Evolutionary conservation across 2,797 vertebrate genomes (phyloP).

Genomic region (Cetoscarus ocellatus): DNA sequence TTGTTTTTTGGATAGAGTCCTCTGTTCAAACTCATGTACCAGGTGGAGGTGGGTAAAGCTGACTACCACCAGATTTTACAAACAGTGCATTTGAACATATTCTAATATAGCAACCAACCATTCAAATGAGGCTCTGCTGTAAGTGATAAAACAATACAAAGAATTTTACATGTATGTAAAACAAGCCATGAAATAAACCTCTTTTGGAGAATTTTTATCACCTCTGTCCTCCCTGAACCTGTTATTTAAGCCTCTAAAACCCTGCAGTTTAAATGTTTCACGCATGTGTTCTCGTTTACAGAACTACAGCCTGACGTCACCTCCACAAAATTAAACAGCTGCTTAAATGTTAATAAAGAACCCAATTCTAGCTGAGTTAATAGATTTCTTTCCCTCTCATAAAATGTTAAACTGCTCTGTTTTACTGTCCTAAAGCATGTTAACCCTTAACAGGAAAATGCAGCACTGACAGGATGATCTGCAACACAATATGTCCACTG

Average conservation of each 20-base stretch:
- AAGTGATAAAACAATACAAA: not conserved
- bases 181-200: not conserved
- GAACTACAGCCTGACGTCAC: constrained; percentile 49
- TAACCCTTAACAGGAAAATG: constrained; percentile 39
- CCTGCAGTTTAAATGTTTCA: constrained; percentile 14
- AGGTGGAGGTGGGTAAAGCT: too few species aligned
- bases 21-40: too few species aligned
- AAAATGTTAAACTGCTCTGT: constrained; percentile 55
- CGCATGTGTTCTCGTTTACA: constrained; percentile 39
- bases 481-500: not conserved
- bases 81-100: too few species aligned
- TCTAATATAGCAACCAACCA: too few species aligned
- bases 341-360: constrained; percentile 64
- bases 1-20: too few species aligned
- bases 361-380: constrained; percentile 51
- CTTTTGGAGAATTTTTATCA: not conserved
- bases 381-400: constrained; percentile 46
- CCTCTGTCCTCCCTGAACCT: not conserved
- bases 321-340: constrained; percentile 58
- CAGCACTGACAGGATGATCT: constrained; percentile 4
- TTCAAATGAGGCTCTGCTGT: not conserved
- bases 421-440: constrained; percentile 40
- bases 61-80: too few species aligned
- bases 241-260: constrained; percentile 26
- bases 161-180: not conserved